phyloP scores from a whole-genome alignment of 2,888 invertebrate genomes.

The Caenorhabditis virilis region DNA sequence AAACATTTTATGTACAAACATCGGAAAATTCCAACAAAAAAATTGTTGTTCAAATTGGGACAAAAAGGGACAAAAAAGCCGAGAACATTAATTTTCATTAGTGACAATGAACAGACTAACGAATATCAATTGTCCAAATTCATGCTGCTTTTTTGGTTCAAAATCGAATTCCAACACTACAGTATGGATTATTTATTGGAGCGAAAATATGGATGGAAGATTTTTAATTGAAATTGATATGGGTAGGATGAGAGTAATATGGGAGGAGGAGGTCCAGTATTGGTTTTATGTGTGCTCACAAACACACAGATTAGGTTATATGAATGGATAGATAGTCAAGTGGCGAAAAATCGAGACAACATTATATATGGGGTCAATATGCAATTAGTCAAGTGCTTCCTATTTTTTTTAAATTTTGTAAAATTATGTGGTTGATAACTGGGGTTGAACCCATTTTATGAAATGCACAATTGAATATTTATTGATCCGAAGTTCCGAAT shows the following conservation, averaged over 20 bases:
- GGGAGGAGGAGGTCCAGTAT: not conserved
- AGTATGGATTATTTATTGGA: too few relatives aligned
- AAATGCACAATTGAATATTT: too few relatives aligned
- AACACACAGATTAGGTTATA: conserved; percentile 5
- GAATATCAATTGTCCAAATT: too few relatives aligned
- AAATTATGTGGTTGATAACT: too few relatives aligned
- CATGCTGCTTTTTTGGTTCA: too few relatives aligned
- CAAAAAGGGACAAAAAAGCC: not conserved
- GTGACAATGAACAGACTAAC: too few relatives aligned
- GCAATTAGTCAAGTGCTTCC: not conserved
- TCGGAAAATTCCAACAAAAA: too few relatives aligned
- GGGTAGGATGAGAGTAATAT: not conserved
- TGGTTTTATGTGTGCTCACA: not conserved
- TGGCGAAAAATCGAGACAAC: not conserved
- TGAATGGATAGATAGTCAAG: conserved; percentile 4
- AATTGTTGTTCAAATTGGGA: too few relatives aligned
- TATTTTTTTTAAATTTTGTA: not conserved
- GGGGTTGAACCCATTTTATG: not conserved
- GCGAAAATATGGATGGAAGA: not conserved
- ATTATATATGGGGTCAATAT: conserved; percentile 1
- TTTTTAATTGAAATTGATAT: not conserved
- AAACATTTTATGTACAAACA: too few relatives aligned
- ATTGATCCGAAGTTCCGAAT: too few relatives aligned
- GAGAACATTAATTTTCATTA: conserved; percentile 4
- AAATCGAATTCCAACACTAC: too few relatives aligned